Percentiles rank a stretch among this genome's conserved stretches.
Evolutionary conservation across 1,140 invertebrate species (phyloP).

Genomic region (Geopemphigus sp.): DNA sequence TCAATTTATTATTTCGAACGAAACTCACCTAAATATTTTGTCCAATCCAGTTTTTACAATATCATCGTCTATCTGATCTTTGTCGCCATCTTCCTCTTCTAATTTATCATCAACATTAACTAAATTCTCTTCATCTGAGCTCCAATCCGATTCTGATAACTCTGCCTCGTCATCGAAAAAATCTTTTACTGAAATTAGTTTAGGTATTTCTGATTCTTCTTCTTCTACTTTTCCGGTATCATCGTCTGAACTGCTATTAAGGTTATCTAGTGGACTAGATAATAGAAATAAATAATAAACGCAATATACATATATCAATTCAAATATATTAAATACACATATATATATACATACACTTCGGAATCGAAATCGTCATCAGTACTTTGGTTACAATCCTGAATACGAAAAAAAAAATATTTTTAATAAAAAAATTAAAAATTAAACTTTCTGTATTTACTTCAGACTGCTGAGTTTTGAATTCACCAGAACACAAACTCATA

Average conservation of each 20-base stretch:
- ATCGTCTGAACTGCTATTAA: neutral
- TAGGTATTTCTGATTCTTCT: too few relatives aligned
- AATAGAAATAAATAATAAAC: neutral
- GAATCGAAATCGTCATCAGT: conserved; percentile 1
- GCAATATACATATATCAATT: neutral
- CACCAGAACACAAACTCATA: conserved; percentile 3
- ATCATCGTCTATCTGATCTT: conserved; percentile 69
- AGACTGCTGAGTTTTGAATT: conserved; percentile 5
- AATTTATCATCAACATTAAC: conserved; percentile 1
- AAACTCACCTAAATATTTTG: conserved; percentile 66
- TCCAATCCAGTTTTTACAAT: conserved; percentile 66
- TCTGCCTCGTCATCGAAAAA: conserved; percentile 36
- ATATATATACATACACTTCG: conserved; percentile 29
- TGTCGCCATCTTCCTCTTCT: conserved; percentile 72
- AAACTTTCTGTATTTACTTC: conserved; percentile 10
- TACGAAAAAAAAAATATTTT: too few relatives aligned
- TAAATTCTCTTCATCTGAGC: conserved; percentile 28
- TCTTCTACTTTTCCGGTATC: neutral
- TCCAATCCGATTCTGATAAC: conserved; percentile 38
- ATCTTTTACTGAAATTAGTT: conserved; percentile 34
- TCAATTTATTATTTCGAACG: neutral
- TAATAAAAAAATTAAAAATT: neutral
- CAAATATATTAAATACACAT: too few relatives aligned
- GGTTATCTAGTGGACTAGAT: neutral
- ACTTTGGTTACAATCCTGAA: too few relatives aligned